These are phyloP conservation scores for Eumeta japonica DNA, from an alignment of 1,140 invertebrate genomes.

Conservation along the genomic window DNA sequence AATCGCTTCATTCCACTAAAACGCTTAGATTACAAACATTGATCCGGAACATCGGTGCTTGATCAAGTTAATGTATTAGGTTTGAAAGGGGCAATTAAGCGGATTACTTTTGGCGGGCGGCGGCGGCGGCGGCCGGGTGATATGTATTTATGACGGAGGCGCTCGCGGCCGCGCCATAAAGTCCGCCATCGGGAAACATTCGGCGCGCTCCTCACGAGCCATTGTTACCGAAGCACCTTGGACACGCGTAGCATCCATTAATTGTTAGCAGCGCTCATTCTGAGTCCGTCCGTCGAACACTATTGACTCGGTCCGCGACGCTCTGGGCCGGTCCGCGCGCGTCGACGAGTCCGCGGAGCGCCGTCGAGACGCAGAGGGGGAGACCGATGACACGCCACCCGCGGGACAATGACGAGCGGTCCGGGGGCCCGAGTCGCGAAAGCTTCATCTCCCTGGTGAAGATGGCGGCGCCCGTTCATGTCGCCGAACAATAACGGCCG, in stretches of 20 bases:
- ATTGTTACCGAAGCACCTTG: not conserved
- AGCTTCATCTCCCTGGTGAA: too few relatives aligned
- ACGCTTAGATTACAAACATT: slow-evolving; percentile 1
- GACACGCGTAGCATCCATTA: not conserved
- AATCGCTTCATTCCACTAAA: not conserved
- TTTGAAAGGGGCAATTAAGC: not conserved
- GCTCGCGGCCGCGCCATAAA: not conserved
- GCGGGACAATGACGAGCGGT: too few relatives aligned
- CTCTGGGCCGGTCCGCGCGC: too few relatives aligned
- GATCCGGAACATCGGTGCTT: not conserved
- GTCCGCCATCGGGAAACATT: not conserved
- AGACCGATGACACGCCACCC: too few relatives aligned
- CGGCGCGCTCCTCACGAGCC: not conserved
- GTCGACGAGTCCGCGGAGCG: too few relatives aligned
- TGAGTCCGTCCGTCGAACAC: not conserved
- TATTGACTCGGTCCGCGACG: too few relatives aligned
- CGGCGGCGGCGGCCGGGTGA: slow-evolving; percentile 1
- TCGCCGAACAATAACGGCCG: too few relatives aligned
- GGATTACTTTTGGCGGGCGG: not conserved
- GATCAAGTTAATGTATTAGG: not conserved
- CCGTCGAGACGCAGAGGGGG: too few relatives aligned
- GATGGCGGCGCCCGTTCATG: too few relatives aligned
- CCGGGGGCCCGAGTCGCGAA: too few relatives aligned
- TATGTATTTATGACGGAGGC: not conserved
- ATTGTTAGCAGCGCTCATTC: not conserved